Evolutionary conservation across 2,797 vertebrate genomes (phyloP).

Genomic region (Sciaenops ocellatus): DNA sequence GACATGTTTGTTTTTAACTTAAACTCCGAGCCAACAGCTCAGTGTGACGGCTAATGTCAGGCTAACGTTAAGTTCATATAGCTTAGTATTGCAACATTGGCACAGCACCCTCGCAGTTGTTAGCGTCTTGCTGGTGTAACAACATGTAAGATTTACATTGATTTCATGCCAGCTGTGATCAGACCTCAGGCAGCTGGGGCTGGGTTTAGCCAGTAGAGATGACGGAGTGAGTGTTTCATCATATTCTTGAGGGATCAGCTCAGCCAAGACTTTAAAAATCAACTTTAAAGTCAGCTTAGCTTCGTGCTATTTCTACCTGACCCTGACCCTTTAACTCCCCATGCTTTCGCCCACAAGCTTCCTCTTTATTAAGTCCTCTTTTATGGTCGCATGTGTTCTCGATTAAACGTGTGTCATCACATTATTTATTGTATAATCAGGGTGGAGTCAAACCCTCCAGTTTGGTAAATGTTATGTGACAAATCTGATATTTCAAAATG

Average conservation of each 20-base stretch:
- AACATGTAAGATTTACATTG: slow-evolving; percentile 13
- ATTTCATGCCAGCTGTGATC: slow-evolving; percentile 32
- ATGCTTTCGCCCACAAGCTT: not conserved
- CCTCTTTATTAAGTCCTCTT: slow-evolving; percentile 5
- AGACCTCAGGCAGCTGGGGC: not conserved
- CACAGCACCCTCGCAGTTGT: slow-evolving; percentile 25
- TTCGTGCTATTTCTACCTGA: no score
- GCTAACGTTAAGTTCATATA: not conserved
- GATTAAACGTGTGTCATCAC: not conserved
- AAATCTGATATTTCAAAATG: slow-evolving; percentile 12
- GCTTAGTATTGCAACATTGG: not conserved
- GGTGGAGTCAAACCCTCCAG: slow-evolving; percentile 12
- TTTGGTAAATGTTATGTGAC: not conserved
- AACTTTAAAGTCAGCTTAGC: not conserved
- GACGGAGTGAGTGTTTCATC: not conserved
- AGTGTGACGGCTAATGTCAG: slow-evolving; percentile 9
- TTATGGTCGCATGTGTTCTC: not conserved
- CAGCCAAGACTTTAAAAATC: not conserved
- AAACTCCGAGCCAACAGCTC: not conserved
- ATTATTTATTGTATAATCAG: not conserved
- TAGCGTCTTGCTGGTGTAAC: slow-evolving; percentile 23
- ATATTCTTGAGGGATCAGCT: not conserved
- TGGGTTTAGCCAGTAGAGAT: not conserved
- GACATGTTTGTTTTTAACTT: slow-evolving; percentile 29
- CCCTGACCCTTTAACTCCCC: not conserved